Conservation (phyloP, 2,797 vertebrate species). For the Lophura swinhoii region DNA sequence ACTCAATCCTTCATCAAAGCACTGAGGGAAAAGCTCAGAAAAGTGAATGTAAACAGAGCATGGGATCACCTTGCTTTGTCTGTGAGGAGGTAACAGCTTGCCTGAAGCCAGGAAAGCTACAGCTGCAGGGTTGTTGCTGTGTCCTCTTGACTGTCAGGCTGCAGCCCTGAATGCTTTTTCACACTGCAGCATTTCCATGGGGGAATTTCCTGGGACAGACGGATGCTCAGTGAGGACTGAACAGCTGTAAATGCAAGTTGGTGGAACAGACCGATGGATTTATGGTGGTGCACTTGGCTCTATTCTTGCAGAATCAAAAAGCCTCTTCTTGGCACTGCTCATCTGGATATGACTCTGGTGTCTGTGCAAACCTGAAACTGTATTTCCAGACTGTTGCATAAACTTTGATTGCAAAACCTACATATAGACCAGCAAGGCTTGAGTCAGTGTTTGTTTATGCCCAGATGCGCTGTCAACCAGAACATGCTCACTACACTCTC, state of each 20-base stretch:
- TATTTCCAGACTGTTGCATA: conserved; percentile 1
- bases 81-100: background rate
- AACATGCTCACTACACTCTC: background rate
- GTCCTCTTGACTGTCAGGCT: background rate
- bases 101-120: background rate
- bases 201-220: background rate
- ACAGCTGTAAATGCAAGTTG: background rate
- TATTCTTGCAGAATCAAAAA: background rate
- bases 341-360: background rate
- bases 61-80: background rate
- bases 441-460: conserved; percentile 2
- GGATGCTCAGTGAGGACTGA: background rate
- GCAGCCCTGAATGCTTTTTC: background rate
- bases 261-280: background rate
- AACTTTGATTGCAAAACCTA: conserved; percentile 11
- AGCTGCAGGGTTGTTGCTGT: rapidly evolving
- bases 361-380: background rate
- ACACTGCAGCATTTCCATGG: background rate
- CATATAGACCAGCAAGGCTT: background rate
- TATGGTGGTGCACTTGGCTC: background rate
- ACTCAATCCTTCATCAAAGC: background rate
- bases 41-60: background rate
- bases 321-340: background rate
- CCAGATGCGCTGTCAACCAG: background rate
- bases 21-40: background rate